These are phyloP conservation scores for Coracias cyanogaster DNA, from an alignment of 2,797 vertebrate species.

Conservation along the genomic window DNA sequence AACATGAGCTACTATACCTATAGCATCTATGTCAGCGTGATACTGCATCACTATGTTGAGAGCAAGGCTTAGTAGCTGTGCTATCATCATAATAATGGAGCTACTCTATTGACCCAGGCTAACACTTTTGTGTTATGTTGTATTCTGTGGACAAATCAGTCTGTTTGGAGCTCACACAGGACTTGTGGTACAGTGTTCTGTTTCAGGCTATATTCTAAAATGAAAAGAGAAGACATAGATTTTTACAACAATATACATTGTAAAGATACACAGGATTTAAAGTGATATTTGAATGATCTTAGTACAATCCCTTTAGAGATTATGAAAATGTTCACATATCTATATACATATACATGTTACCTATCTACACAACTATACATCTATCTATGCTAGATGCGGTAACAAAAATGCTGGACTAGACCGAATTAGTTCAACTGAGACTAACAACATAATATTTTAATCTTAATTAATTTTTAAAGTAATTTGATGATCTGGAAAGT, in stretches of 20 bases:
- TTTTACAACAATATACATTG: background rate
- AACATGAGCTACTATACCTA: background rate
- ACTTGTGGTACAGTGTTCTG: background rate
- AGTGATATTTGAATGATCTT: background rate
- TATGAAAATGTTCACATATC: background rate
- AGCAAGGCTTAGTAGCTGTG: background rate
- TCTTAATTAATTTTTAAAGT: background rate
- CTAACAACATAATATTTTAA: background rate
- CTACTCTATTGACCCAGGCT: background rate
- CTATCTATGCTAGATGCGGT: background rate
- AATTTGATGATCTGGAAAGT: background rate
- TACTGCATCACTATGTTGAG: accelerated
- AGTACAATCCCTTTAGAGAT: background rate
- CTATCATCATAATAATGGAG: background rate
- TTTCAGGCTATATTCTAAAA: background rate
- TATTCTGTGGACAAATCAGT: background rate
- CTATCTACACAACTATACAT: background rate
- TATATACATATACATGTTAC: background rate
- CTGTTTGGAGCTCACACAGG: background rate
- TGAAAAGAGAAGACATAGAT: background rate
- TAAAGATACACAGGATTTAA: background rate
- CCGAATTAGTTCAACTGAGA: background rate
- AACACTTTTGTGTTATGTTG: background rate
- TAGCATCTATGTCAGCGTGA: background rate
- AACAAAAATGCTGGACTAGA: background rate